Percentiles rank a stretch among this genome's conserved stretches.
Conservation (phyloP, 2,888 invertebrate genomes). For the Caenorhabditis uteleia region DNA sequence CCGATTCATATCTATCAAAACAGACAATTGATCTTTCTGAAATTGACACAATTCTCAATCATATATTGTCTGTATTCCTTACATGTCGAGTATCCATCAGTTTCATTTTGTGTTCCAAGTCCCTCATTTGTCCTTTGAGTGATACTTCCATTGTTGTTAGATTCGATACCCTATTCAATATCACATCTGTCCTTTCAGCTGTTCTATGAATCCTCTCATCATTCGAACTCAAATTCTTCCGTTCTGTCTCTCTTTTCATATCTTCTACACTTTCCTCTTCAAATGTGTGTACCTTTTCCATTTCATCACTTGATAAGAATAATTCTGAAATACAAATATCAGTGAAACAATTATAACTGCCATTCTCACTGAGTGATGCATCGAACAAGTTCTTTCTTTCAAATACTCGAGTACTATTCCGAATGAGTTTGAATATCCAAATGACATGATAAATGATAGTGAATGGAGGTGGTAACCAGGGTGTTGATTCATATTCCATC, state of each 20-base stretch:
- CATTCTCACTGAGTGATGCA: conserved; percentile 72
- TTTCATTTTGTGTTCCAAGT: conserved; percentile 53
- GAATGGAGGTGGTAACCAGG: conserved; percentile 84
- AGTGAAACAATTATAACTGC: conserved; percentile 92
- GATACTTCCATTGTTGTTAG: conserved; percentile 61
- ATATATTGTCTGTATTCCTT: background rate
- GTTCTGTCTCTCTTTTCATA: conserved; percentile 84
- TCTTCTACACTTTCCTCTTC: conserved; percentile 98
- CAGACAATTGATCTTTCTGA: conserved; percentile 52
- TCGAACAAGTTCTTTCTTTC: conserved; percentile 50
- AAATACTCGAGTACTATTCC: conserved; percentile 32
- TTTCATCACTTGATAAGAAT: conserved; percentile 89
- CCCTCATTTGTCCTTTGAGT: conserved; percentile 49
- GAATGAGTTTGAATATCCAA: conserved; percentile 35
- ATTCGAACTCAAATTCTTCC: conserved; percentile 68
- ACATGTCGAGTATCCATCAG: conserved; percentile 52
- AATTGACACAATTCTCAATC: conserved; percentile 7
- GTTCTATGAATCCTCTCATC: conserved; percentile 72
- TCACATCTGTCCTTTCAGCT: conserved; percentile 71
- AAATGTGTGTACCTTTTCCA: conserved; percentile 92
- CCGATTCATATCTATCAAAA: conserved; percentile 48
- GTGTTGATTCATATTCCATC: conserved; percentile 97
- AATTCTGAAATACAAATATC: conserved; percentile 87
- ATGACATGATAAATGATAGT: conserved; percentile 59
- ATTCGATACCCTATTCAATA: conserved; percentile 70